Evolutionary conservation across 2,113 vertebrate genomes (phyloP).

Genomic region (Scopus umbretta): DNA sequence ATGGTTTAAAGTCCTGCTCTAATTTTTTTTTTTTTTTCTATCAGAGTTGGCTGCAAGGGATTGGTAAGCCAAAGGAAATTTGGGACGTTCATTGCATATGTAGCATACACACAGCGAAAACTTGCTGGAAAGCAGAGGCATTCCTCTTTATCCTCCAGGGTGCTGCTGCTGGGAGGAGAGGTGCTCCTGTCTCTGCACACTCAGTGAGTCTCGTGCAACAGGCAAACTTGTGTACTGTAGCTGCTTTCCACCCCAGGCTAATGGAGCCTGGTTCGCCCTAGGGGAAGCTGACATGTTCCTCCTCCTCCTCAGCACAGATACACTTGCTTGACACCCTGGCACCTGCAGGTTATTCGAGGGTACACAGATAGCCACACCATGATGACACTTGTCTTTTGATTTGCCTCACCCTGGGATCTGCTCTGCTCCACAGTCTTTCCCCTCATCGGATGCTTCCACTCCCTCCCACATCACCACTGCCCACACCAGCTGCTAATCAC

Average conservation of each 20-base stretch:
- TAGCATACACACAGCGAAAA: not conserved
- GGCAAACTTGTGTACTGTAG: not conserved
- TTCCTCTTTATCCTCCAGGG: not conserved
- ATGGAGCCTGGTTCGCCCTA: not conserved
- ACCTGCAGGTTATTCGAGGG: not conserved
- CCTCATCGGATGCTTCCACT: not conserved
- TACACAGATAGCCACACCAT: not conserved
- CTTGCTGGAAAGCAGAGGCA: not conserved
- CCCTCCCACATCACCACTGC: not conserved
- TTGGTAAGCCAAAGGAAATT: constrained; percentile 30
- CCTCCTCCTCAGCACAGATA: not conserved
- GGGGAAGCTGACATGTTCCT: not conserved
- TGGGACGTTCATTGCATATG: not conserved
- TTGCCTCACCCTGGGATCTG: not conserved
- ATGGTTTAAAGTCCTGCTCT: not conserved
- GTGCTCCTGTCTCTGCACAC: not conserved
- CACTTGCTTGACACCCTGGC: not conserved
- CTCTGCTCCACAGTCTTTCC: not conserved
- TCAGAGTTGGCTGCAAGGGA: not conserved
- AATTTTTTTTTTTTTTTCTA: not conserved
- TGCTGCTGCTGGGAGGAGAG: not conserved
- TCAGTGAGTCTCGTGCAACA: not conserved
- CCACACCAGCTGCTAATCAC: not conserved
- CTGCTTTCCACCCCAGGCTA: not conserved
- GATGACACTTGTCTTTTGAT: not conserved